Evolutionary conservation across 2,797 vertebrate species (phyloP), one percentile per base, ranked within the genome.

Genomic region (Hephaestus fuliginosus): DNA sequence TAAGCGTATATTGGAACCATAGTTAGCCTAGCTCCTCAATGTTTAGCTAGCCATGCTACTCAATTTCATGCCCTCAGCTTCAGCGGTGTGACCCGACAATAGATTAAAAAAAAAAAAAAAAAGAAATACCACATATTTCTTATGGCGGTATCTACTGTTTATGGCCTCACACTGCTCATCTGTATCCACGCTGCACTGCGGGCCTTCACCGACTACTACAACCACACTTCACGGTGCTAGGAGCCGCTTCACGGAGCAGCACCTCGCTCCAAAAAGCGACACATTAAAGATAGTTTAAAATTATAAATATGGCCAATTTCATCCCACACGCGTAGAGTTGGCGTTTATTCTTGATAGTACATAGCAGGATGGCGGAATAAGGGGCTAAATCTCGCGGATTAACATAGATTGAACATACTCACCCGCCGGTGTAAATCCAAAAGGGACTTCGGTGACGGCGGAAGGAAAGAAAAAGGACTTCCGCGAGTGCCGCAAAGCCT

Each of bases 381-480:
- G 1, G 0, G 0, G 5, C 1, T 22, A 69, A 58, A 78, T 67
- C 1, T 0, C 0, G n/a, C 14, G 76, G 94, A 95, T 95, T 91
- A 14, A 25, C 0, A 33, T 30, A 88, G 94, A 95, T 95, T 78
- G 12, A 2, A 20, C 33, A 1, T 11, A 88, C 94, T 95, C 92
- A 95, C 94, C 94, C 89, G 93, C 92, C 93, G 92, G 89, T 83
- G 87, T 75, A 79, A 90, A 92, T 91, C 91, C 92, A 80, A 89
- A 93, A 91, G 75, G 92, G 85, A 88, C 86, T 71, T 76, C 76
- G 10, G 9, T 53, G 2, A 88, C 83, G 87, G 89, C 86, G 94
- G 94, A 95, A 94, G 33, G 85, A 78, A 80, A 85, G 92, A 93
- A 94, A 33, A 95, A 93, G 94, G 90, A 91, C 91, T 93, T 95